Conservation (phyloP, 2,888 invertebrate genomes). For the Temnothorax unifasciatus region DNA sequence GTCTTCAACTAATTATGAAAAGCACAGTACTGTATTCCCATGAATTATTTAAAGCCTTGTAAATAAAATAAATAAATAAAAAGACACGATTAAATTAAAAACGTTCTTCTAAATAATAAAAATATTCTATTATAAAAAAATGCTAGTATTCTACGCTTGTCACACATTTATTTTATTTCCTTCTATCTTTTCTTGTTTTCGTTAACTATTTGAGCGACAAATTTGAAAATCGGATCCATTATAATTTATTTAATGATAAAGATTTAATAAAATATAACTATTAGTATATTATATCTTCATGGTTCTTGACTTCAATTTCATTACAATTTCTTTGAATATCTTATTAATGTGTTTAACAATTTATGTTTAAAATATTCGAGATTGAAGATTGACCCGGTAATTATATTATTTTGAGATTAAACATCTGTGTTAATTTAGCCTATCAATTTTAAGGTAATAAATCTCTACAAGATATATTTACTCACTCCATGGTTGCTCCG, state of each 20-base stretch:
- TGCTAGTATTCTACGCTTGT: neutral
- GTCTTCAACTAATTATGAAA: neutral
- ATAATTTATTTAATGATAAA: neutral
- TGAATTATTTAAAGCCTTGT: neutral
- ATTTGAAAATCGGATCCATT: too few relatives aligned
- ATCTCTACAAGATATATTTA: neutral
- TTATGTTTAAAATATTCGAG: neutral
- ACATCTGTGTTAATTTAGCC: neutral
- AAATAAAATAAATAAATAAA: neutral
- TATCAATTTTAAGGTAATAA: neutral
- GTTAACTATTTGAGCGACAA: neutral
- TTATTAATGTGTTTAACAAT: neutral
- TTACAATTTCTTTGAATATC: neutral
- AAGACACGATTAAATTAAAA: neutral
- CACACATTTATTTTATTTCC: neutral
- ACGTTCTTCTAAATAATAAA: neutral
- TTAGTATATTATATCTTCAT: neutral
- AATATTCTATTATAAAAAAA: neutral
- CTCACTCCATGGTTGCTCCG: neutral
- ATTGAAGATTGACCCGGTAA: neutral
- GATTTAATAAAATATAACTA: neutral
- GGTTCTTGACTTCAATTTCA: neutral
- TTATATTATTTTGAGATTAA: neutral
- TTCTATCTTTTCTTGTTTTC: neutral
- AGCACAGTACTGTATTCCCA: neutral